These are phyloP conservation scores for Drosophila monieri DNA, from an alignment of 2,888 invertebrate genomes.

Conservation along the genomic window DNA sequence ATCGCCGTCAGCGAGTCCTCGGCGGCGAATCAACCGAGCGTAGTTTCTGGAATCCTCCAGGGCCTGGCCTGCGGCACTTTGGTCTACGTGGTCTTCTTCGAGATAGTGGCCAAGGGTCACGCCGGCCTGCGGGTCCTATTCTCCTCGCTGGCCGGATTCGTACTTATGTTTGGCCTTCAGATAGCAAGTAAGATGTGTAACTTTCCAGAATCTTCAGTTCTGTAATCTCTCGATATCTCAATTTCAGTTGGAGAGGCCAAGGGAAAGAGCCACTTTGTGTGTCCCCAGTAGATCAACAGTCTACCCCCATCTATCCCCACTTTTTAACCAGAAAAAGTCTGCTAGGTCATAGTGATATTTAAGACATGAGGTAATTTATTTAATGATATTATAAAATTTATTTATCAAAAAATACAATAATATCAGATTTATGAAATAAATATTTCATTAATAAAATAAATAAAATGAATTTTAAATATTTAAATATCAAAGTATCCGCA, in stretches of 20 bases:
- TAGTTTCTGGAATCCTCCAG: constrained; percentile 88
- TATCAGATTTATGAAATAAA: too few relatives aligned
- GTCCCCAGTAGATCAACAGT: constrained; percentile 29
- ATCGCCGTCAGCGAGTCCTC: constrained; percentile 89
- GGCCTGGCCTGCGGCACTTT: constrained; percentile 94
- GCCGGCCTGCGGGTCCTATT: constrained; percentile 87
- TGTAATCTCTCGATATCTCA: background rate
- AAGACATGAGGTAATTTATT: too few relatives aligned
- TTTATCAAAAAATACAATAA: too few relatives aligned
- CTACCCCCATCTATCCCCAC: too few relatives aligned
- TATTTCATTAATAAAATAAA: too few relatives aligned
- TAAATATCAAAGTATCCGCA: too few relatives aligned
- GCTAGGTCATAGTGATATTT: too few relatives aligned
- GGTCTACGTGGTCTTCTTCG: constrained; percentile 97
- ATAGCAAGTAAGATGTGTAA: constrained; percentile 71
- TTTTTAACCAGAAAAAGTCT: background rate
- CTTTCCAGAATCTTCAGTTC: background rate
- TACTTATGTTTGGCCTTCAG: constrained; percentile 89
- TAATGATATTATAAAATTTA: too few relatives aligned
- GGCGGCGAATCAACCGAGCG: constrained; percentile 86
- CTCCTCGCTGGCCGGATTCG: constrained; percentile 88
- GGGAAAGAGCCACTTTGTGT: constrained; percentile 51
- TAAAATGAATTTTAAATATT: too few relatives aligned
- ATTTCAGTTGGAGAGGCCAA: constrained; percentile 59
- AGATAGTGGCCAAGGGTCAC: constrained; percentile 88